These are phyloP conservation scores for Cerceris rybyensis DNA, from an alignment of 2,888 invertebrate genomes.

Conservation along the genomic window DNA sequence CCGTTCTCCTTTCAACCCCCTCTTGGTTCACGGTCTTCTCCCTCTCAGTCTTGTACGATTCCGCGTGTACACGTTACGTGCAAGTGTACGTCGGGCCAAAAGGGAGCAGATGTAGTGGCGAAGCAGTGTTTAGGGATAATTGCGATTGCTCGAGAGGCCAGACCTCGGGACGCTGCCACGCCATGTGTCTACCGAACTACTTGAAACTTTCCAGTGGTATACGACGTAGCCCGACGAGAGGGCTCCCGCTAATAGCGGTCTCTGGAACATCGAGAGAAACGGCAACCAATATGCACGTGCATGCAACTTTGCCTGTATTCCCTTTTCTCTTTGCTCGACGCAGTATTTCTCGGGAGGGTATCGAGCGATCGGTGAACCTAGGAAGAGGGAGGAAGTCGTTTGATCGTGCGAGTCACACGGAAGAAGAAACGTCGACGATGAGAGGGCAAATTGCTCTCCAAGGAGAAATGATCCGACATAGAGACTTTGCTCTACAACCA, in stretches of 20 bases:
- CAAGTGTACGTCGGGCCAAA: constrained; percentile 37
- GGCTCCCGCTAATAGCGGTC: constrained; percentile 48
- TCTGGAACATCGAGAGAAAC: constrained; percentile 13
- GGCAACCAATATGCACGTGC: neutral
- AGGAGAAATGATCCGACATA: no score
- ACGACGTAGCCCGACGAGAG: constrained; percentile 36
- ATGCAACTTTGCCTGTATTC: neutral
- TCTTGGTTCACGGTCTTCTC: constrained; percentile 9
- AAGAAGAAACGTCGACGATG: no score
- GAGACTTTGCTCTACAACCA: no score
- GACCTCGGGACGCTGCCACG: constrained; percentile 52
- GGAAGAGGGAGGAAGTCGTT: no score
- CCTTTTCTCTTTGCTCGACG: neutral
- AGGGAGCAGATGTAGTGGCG: constrained; percentile 58
- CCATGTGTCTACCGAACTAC: constrained; percentile 69
- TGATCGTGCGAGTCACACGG: no score
- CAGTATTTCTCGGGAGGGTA: neutral
- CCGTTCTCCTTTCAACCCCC: constrained; percentile 12
- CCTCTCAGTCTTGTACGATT: constrained; percentile 8
- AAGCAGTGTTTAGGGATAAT: constrained; percentile 67
- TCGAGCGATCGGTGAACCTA: neutral
- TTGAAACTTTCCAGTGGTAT: constrained; percentile 66
- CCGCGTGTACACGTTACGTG: constrained; percentile 35
- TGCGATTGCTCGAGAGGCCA: constrained; percentile 67
- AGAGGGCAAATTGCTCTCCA: no score